A percentile compares a stretch with the other conserved stretches of the same genome.
These are phyloP conservation scores for Orthosia gracilis DNA, from an alignment of 2,888 invertebrate species.

Conservation along the genomic window DNA sequence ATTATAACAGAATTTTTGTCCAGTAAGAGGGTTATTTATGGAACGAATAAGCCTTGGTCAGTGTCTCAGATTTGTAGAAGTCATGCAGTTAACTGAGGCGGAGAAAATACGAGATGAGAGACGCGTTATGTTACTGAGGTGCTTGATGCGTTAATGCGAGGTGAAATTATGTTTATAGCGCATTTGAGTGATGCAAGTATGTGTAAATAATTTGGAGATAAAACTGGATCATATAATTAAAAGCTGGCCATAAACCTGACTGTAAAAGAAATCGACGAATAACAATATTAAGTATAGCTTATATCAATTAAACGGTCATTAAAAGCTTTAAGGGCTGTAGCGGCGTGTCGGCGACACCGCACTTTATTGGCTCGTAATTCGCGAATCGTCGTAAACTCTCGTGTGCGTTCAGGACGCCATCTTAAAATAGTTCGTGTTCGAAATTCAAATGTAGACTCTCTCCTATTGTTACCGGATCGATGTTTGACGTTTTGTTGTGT, in stretches of 20 bases:
- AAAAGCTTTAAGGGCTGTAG: slow-evolving; percentile 78
- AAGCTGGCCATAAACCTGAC: slow-evolving; percentile 58
- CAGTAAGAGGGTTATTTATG: slow-evolving; percentile 88
- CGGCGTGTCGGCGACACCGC: slow-evolving; percentile 78
- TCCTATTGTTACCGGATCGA: slow-evolving; percentile 72
- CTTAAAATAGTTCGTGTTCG: slow-evolving; percentile 81
- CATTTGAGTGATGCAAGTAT: slow-evolving; percentile 51
- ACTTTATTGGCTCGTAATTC: slow-evolving; percentile 84
- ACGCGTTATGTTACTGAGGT: slow-evolving; percentile 32
- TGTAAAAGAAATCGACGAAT: slow-evolving; percentile 67
- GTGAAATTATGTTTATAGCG: slow-evolving; percentile 52
- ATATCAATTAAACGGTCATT: slow-evolving; percentile 82
- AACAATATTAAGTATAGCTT: slow-evolving; percentile 70
- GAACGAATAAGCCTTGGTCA: slow-evolving; percentile 75
- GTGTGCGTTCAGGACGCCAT: slow-evolving; percentile 78
- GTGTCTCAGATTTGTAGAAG: slow-evolving; percentile 70
- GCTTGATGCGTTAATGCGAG: slow-evolving; percentile 42
- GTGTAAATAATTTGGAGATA: slow-evolving; percentile 61
- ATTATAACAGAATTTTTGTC: slow-evolving; percentile 85
- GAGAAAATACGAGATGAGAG: slow-evolving; percentile 39
- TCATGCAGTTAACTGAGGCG: slow-evolving; percentile 45
- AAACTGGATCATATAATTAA: slow-evolving; percentile 66
- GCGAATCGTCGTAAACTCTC: slow-evolving; percentile 82
- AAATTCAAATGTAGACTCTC: slow-evolving; percentile 74
- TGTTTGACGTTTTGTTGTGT: slow-evolving; percentile 72